Percentiles rank a stretch among this genome's conserved stretches.
Conservation (phyloP, 2,888 invertebrate species). For the Pammene fasciana region DNA sequence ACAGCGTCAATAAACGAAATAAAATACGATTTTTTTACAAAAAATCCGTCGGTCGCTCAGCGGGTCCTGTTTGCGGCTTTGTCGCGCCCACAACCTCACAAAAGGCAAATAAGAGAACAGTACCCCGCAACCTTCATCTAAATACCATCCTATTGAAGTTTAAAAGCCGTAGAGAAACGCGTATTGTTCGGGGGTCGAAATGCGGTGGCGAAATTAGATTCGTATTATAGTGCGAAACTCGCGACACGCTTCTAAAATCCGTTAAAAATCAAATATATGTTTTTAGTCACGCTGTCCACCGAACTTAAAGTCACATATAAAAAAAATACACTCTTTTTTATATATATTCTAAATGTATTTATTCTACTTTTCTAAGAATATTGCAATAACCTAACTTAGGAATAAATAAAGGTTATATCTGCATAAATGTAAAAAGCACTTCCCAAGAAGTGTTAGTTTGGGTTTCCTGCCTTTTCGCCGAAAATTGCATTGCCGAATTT, state of each 20-base stretch:
- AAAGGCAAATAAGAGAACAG: slow-evolving; percentile 82
- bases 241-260: slow-evolving; percentile 47
- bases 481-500: no score
- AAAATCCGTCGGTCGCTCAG: slow-evolving; percentile 75
- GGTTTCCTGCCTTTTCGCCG: no score
- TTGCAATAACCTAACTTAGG: no score
- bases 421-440: no score
- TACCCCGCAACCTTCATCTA: slow-evolving; percentile 72
- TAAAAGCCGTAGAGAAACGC: slow-evolving; percentile 80
- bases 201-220: slow-evolving; percentile 80
- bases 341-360: no score
- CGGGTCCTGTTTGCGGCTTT: slow-evolving; percentile 81
- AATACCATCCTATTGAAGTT: slow-evolving; percentile 80
- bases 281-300: slow-evolving; percentile 34
- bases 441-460: no score
- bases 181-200: slow-evolving; percentile 72
- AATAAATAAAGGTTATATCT: no score
- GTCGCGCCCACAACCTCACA: slow-evolving; percentile 81
- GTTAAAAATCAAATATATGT: slow-evolving; percentile 50
- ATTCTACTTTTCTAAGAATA: no score
- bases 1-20: slow-evolving; percentile 75
- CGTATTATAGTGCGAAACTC: slow-evolving; percentile 66
- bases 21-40: slow-evolving; percentile 76
- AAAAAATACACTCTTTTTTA: no score
- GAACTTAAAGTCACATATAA: no score